Evolutionary conservation across 1,140 invertebrate genomes (phyloP), one percentile per base, ranked within the genome.

Genomic region (Eufriesea mexicana): DNA sequence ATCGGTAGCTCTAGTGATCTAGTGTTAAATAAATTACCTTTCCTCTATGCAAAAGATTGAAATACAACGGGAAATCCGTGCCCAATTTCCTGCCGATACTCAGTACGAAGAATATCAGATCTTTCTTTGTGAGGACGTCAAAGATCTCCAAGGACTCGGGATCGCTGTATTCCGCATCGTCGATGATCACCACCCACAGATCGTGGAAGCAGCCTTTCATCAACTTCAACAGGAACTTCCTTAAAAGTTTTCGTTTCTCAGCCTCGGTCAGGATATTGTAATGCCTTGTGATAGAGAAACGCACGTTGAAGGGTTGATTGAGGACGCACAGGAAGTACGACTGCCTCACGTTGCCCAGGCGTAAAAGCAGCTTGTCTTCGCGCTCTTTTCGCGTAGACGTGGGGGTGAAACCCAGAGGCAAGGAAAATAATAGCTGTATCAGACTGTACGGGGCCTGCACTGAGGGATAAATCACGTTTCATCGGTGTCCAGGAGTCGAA

Each of bases 241-340:
- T 91, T 5, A 95, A 84, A 42, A 92, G 47, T 10, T 91, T 90
- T 45, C 86, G 89, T 51, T 94, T 93, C 1, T 94, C 76, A 2
- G 86, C 47, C 2, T 92, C 86, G 5, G 88, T 80, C 16, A 91
- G 18, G 4, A 54, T 73, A 68, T 79, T 72, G 72, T 94, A 95
- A 9, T 89, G 79, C 8, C 87, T 62, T 10, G 89, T 92, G 16
- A 94, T 88, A 28, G 92, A 83, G 61, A 96, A 96, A 55, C 94
- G 92, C 0, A 95, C 94, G 74, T 95, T 94, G 82, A 96, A 96
- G 9, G 95, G 90, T 28, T 92, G 88, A 91, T 96, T 96, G 0
- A 96, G 87, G 0, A 91, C 89, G 79, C 94, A 94, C 0, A 95
- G 89, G 67, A 94, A 89, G 45, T 95, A 86, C 0, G 91, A 76